Base-by-base conservation (phyloP, 2,797 vertebrate genomes). In the Acanthurus lineatus region DNA sequence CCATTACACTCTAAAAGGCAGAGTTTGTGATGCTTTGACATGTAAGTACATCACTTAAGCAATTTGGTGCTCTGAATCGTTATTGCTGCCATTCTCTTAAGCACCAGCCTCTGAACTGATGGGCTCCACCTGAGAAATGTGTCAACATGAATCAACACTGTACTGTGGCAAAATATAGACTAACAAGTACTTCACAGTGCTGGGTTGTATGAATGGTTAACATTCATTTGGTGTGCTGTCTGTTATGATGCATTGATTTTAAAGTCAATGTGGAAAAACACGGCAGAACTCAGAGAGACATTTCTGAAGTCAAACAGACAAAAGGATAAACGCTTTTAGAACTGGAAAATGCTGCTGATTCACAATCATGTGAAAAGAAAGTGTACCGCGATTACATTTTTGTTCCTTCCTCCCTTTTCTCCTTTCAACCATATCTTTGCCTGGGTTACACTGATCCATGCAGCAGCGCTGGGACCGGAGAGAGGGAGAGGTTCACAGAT, bases 31-130 rank as follows among this genome's bases (percentile, higher is more conserved):
- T 69, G 81, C 80, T 92, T 79, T 88, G 86, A 92, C 86, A 87
- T 89, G 77, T 86, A 92, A 92, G 91, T 89, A 88, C 86, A 89
- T 91, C 88, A 90, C 84, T 93, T 91, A 86, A 88, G 87, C 85
- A 81, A 90, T 92, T 88, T 85, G 56, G 61, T 66, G 79, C 62
- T 67, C 58, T 65, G 59, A 89, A 91, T 81, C 70, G 88, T 88
- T 90, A 84, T 75, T 77, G 84, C 81, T 79, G 83, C 80, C 86
- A 85, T 91, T 82, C 84, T 84, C 86, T 86, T 84, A 86, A 92
- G 88, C 45, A 51, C 69, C 75, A 71, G 82, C 67, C 83, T 85
- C 78, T 86, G 85, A 86, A 88, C 77, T 77, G 80, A 86, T 82
- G 77, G 20, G 69, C 81, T 76, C 80, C 61, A 79, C 70, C 80